phyloP scores from a whole-genome alignment of 2,113 vertebrate species.

The Ivindomyrus marchei region DNA sequence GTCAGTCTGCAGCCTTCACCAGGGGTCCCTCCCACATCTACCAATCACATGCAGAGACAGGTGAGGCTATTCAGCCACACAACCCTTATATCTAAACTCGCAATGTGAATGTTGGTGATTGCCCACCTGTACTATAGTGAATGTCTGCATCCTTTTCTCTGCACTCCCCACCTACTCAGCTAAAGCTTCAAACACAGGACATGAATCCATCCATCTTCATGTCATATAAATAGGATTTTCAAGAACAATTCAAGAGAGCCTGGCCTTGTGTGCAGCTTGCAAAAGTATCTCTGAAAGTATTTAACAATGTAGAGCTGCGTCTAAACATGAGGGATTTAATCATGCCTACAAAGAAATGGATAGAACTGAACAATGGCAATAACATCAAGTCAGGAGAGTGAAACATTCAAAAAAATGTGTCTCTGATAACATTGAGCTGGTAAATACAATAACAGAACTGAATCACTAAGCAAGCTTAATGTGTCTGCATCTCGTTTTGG shows the following conservation, averaged over 20 bases:
- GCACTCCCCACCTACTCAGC: not conserved
- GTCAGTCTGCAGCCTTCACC: not conserved
- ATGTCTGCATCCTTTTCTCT: not conserved
- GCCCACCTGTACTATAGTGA: not conserved
- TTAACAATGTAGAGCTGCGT: not conserved
- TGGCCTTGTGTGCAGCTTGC: not conserved
- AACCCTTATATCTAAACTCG: not conserved
- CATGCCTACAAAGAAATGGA: not conserved
- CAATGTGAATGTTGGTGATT: not conserved
- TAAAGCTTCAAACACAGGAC: not conserved
- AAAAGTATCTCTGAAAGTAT: not conserved
- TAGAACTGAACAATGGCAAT: not conserved
- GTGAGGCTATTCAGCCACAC: not conserved
- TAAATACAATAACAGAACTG: not conserved
- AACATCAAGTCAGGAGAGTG: not conserved
- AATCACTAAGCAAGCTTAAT: not conserved
- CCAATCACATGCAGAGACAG: not conserved
- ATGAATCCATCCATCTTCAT: not conserved
- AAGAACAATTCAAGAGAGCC: not conserved
- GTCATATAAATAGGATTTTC: not conserved
- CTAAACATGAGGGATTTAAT: not conserved
- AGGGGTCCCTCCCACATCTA: not conserved
- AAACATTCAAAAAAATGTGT: not conserved
- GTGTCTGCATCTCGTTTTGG: not conserved
- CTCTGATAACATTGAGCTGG: not conserved